A percentile compares a stretch with the other conserved stretches of the same genome.
Conservation (phyloP, 2,888 invertebrate genomes). For the Ormyrus pomaceus region DNA sequence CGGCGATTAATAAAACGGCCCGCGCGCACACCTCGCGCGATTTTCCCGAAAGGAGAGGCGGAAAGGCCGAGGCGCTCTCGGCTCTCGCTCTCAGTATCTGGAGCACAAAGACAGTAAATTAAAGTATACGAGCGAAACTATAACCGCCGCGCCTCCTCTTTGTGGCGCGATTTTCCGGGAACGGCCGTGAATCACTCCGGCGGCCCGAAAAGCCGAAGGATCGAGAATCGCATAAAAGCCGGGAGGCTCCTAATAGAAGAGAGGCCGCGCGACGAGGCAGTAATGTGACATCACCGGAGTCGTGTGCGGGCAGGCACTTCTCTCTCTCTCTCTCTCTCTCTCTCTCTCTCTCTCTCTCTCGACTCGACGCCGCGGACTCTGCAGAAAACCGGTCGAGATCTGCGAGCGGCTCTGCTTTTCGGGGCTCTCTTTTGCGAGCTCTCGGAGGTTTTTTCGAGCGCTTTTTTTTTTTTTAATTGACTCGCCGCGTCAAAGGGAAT, state of each 20-base stretch:
- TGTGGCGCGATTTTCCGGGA: conserved; percentile 15
- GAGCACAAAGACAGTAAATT: background rate
- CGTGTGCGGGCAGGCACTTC: background rate
- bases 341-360: no score
- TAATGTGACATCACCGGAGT: conserved; percentile 55
- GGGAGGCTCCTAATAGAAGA: conserved; percentile 9
- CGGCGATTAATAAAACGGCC: conserved; percentile 38
- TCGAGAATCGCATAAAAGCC: background rate
- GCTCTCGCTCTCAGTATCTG: no score
- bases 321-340: no score
- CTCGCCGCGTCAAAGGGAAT: no score
- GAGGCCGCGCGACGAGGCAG: conserved; percentile 21
- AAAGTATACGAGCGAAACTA: background rate
- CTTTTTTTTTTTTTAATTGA: no score
- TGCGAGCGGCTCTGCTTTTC: no score
- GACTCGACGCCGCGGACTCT: no score
- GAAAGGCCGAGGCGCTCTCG: background rate
- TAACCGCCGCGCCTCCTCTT: conserved; percentile 13
- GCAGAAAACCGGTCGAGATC: no score
- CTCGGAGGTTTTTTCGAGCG: no score
- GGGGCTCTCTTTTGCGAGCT: no score
- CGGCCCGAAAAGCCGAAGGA: background rate
- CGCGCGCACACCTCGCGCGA: background rate
- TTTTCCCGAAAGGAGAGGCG: background rate
- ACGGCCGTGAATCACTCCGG: conserved; percentile 9